These are phyloP conservation scores for Macquaria australasica DNA, from an alignment of 2,113 vertebrate species.

Conservation along the genomic window DNA sequence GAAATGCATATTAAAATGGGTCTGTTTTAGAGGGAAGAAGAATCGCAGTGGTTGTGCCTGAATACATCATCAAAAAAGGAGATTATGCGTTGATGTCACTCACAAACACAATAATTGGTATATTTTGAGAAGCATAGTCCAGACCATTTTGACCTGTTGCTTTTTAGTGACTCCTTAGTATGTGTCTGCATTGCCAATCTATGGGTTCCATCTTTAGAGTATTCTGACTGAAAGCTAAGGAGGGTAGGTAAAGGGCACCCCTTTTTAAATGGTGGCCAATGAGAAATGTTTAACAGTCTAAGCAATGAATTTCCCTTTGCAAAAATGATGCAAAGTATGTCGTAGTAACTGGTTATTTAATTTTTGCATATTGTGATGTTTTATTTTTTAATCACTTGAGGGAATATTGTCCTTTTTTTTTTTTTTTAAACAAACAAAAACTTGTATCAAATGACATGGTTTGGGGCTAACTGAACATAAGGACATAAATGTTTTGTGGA, in stretches of 20 bases:
- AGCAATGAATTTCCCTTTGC: slow-evolving; percentile 56
- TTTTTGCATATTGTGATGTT: slow-evolving; percentile 51
- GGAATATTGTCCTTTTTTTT: slow-evolving; percentile 42
- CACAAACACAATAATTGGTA: slow-evolving; percentile 39
- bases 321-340: slow-evolving; percentile 60
- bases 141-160: slow-evolving; percentile 30
- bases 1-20: background rate
- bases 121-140: slow-evolving; percentile 38
- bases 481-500: slow-evolving; percentile 27
- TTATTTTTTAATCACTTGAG: slow-evolving; percentile 52
- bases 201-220: slow-evolving; percentile 55
- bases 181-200: slow-evolving; percentile 84
- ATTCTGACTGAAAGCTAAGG: slow-evolving; percentile 19
- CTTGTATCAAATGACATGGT: slow-evolving; percentile 7
- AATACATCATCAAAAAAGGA: slow-evolving; percentile 43
- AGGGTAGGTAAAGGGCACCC: background rate
- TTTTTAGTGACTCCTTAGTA: slow-evolving; percentile 52
- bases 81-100: slow-evolving; percentile 63
- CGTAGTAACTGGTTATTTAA: slow-evolving; percentile 32
- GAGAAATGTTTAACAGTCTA: slow-evolving; percentile 27
- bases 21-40: slow-evolving; percentile 17
- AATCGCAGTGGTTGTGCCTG: slow-evolving; percentile 14
- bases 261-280: slow-evolving; percentile 23
- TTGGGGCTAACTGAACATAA: slow-evolving; percentile 9
- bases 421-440: background rate